Base-by-base conservation (phyloP, 2,888 invertebrate species). In the Cataglyphis rosenhaueri region DNA sequence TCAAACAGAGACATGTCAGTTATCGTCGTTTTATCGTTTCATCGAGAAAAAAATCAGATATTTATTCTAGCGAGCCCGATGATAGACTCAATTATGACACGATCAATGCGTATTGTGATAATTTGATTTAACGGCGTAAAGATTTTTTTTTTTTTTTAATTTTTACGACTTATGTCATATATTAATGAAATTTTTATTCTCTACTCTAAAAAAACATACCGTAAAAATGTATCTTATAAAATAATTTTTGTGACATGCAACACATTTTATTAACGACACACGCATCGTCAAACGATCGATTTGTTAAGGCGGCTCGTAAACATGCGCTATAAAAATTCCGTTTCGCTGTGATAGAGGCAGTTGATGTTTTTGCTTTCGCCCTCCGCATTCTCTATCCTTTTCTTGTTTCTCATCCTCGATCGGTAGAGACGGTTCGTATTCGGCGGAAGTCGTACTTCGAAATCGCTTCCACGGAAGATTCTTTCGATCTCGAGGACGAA, bases 341-440 rank as follows among this genome's bases (percentile, higher is more conserved):
- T 85, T 87, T 86, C 86, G 88, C 90, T 89, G 89, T 89, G 90
- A 90, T 90, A 88, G 89, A 88, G 90, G 88, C 86, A 85, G 79
- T 48, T 71, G 70, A 57, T 21, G 64, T 81, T 81, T 83, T 74
- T 82, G 74, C 74, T 82, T 84, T 85, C 65, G 55, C 64, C 6
- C 73, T 59, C 41, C 48, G 8, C 62, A 62, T 75, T 48, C 76
- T 82, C 78, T 82, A 73, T 82, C 78, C 79, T 75, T 57, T 62
- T 75, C 61, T 62, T 59, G 68, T 65, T 59, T 25, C 44, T 55
- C 64, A 66, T 55, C 32, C 59, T 29, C 55, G 32, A 79, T 81
- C 74, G 86, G 83, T 85, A 85, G 86, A 82, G 84, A 74, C 84
- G 70, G 86, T 91, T 91, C 91, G 89, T 25, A 25, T 25, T 25